Evolutionary conservation across 1,140 invertebrate genomes (phyloP), one percentile per base, ranked within the genome.

Genomic region (Sitophilus oryzae): DNA sequence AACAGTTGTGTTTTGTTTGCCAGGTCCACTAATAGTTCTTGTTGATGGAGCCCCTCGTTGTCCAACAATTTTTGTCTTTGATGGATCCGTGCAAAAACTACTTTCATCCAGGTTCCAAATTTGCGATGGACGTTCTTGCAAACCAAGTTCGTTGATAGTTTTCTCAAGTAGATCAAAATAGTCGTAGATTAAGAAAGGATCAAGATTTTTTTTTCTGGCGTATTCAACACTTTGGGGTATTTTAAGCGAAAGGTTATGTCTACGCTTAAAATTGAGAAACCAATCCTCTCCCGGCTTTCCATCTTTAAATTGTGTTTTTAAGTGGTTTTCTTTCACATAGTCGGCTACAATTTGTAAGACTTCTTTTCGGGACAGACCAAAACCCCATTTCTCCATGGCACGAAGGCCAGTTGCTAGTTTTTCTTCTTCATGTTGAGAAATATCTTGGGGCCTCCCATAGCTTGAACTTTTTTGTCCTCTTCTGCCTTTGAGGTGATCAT

Each of bases 41-140:
- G 64, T 61, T 35, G 61, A 62, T n/a, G 66, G 42, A 48, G 38
- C 36, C 44, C 61, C 60, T 62, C 40, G 57, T 44, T 36, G 22
- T n/a, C 64, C 66, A 30, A 71, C 61, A 34, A 69, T 57, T 59
- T 70, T 71, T n/a, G 59, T 63, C 64, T 67, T 67, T 16, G 48
- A 52, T 6, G 64, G 64, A 55, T 64, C 60, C 5, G 34, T 23
- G 15, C 48, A 61, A 59, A 71, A 72, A 52, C 66, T 60, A 19
- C 58, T 64, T 50, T 68, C 66, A 56, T 69, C 67, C 14, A 69
- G 18, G 45, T 71, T 71, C 57, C 63, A 72, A 36, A 71, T 68
- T 48, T 49, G 34, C 9, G 23, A 10, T 37, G 68, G 66, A 19
- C 59, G 55, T 34, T 62, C 49, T 47, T 47, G 15, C 43, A 65